These are phyloP conservation scores for Rhynchotus rufescens DNA, from an alignment of 2,797 vertebrate genomes.

Conservation along the genomic window DNA sequence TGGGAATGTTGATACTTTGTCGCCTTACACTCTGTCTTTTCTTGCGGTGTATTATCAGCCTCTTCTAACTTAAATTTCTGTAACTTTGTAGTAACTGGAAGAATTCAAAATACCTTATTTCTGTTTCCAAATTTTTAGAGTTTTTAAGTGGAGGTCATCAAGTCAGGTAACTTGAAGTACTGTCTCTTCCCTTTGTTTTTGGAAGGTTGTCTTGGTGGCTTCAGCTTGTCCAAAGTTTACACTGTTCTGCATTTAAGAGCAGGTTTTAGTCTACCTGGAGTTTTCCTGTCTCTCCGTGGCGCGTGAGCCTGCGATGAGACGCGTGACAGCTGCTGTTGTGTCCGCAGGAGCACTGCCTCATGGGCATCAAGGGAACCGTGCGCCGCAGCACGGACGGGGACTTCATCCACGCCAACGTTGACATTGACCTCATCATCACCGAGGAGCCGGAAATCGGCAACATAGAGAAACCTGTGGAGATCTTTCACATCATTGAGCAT, in stretches of 20 bases:
- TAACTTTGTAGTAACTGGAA: background rate
- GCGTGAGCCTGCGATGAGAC: fast-evolving
- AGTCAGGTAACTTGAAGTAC: background rate
- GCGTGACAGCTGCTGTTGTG: background rate
- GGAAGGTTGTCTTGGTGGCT: background rate
- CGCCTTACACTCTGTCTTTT: background rate
- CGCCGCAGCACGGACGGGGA: constrained; percentile 94
- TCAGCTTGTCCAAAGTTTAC: background rate
- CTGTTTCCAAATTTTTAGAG: background rate
- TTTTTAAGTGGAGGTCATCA: background rate
- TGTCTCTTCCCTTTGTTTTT: background rate
- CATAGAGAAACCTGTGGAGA: constrained; percentile 97
- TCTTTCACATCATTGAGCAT: constrained; percentile 98
- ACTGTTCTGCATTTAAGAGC: background rate
- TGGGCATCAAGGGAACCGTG: constrained; percentile 98
- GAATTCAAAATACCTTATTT: background rate
- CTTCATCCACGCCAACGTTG: constrained; percentile 98
- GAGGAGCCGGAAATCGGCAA: constrained; percentile 98
- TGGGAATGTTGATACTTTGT: background rate
- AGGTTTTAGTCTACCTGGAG: background rate
- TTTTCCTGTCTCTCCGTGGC: background rate
- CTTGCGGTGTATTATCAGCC: background rate
- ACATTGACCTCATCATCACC: constrained; percentile 97
- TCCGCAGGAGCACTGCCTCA: constrained; percentile 95
- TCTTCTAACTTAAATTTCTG: background rate